Evolutionary conservation across 23 tunicate genomes (phyloP), one percentile per base, ranked within the genome.

Genomic region (Styela plicata): DNA sequence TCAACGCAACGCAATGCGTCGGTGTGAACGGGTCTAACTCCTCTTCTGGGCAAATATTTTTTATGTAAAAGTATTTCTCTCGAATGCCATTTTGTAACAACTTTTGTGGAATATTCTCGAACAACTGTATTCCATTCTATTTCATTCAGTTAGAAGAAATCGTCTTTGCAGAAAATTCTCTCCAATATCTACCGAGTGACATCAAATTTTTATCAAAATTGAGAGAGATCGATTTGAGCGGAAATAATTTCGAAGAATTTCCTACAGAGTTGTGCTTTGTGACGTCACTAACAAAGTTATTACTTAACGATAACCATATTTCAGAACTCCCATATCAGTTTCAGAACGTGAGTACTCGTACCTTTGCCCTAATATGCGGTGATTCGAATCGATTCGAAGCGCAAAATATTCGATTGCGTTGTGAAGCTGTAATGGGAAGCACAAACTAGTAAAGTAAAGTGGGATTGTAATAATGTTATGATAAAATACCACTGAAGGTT

Each of bases 111-210:
- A n/a, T n/a, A n/a, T n/a, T n/a, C n/a, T n/a, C n/a, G n/a, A n/a
- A n/a, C n/a, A 65, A 65, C 31, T 28, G 63, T 33, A 3, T 10
- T 76, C 20, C 1, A 7, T 76, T n/a, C 21, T 21, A 0, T 68
- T 69, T 53, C n/a, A n/a, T n/a, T 19, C 53, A 87, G 91, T 22
- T 87, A 2, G 91, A 87, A 69, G 79, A 87, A 33, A 82, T 87
- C 33, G 83, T 82, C 37, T 73, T 82, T 36, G 66, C 83, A 2
- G 69, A 83, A 52, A 87, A 87, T 37, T 52, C 28, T 18, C 74
- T 87, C 36, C 33, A 28, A 27, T 37, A 34, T 61, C 27, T 87
- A 13, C 91, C 91, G 13, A 69, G 79, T 25, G 86, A 83, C 2
- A 36, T 83, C 52, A 62, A 31, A 33, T 69, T 24, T 67, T 76